phyloP scores from a whole-genome alignment of 1,140 invertebrate species.

The Caerostris darwini region DNA sequence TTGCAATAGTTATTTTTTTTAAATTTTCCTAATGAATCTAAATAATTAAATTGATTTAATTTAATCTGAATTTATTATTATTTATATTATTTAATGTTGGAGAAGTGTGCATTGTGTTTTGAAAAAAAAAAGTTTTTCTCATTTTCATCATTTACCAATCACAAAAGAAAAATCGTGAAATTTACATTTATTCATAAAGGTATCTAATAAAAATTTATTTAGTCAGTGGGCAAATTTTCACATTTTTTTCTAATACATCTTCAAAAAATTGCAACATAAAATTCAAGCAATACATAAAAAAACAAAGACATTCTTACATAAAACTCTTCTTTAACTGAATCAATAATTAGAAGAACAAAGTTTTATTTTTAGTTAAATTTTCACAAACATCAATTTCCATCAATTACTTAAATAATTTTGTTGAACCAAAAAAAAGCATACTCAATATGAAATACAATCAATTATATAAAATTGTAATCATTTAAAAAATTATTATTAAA shows the following conservation, averaged over 20 bases:
- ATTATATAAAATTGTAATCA: too few species aligned
- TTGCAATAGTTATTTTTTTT: not conserved
- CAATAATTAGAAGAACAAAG: too few species aligned
- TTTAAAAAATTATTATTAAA: too few species aligned
- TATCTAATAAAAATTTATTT: not conserved
- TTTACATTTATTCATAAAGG: not conserved
- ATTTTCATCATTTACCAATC: not conserved
- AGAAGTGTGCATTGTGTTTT: not conserved
- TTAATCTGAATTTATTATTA: too few species aligned
- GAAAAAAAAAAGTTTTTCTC: not conserved
- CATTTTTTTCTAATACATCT: not conserved
- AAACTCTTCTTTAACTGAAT: not conserved
- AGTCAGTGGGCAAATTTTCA: conserved; percentile 12
- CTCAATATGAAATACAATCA: too few species aligned
- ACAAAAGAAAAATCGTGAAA: not conserved
- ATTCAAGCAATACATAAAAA: not conserved
- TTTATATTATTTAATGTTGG: too few species aligned
- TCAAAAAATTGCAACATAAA: not conserved
- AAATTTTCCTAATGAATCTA: conserved; percentile 4
- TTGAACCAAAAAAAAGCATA: too few species aligned
- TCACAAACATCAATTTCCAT: too few species aligned
- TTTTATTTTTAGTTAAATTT: too few species aligned
- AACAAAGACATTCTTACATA: not conserved
- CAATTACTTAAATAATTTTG: too few species aligned
- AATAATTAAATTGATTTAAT: not conserved